These are phyloP conservation scores for Ophthalmolycus amberensis DNA, from an alignment of 2,113 vertebrate species.

Conservation along the genomic window DNA sequence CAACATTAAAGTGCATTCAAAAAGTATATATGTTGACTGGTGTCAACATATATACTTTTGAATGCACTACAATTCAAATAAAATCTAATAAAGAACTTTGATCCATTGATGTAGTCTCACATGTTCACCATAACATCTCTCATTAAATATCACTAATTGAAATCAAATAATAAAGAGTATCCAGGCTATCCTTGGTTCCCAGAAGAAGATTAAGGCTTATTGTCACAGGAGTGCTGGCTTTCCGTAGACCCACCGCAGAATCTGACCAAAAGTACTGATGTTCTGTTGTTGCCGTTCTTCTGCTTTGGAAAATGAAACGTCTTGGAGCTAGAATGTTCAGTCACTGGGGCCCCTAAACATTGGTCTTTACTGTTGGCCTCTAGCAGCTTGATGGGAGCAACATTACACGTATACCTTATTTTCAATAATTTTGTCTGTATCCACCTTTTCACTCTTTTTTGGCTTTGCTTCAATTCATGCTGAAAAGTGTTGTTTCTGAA, in stretches of 20 bases:
- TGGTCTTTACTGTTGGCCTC: neutral
- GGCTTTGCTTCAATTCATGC: no score
- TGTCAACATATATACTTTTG: neutral
- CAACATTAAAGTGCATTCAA: no score
- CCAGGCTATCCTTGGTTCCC: neutral
- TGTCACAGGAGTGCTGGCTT: neutral
- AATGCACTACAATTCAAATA: neutral
- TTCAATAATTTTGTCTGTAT: neutral
- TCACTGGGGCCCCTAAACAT: neutral
- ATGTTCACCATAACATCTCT: neutral
- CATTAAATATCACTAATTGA: neutral
- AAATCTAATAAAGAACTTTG: neutral
- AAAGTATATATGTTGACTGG: no score
- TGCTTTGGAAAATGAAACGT: neutral
- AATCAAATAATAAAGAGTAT: neutral
- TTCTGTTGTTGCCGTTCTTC: neutral
- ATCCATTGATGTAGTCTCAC: no score
- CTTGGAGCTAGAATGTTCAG: neutral
- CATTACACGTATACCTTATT: neutral
- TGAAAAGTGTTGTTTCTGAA: constrained; percentile 21
- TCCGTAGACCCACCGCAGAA: neutral
- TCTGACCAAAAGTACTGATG: neutral
- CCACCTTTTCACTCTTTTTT: no score
- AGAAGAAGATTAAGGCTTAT: neutral
- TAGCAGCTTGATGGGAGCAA: neutral